Percentiles rank a stretch among this genome's conserved stretches.
Evolutionary conservation across 2,113 vertebrate genomes (phyloP).

Genomic region (Elgaria multicarinata): DNA sequence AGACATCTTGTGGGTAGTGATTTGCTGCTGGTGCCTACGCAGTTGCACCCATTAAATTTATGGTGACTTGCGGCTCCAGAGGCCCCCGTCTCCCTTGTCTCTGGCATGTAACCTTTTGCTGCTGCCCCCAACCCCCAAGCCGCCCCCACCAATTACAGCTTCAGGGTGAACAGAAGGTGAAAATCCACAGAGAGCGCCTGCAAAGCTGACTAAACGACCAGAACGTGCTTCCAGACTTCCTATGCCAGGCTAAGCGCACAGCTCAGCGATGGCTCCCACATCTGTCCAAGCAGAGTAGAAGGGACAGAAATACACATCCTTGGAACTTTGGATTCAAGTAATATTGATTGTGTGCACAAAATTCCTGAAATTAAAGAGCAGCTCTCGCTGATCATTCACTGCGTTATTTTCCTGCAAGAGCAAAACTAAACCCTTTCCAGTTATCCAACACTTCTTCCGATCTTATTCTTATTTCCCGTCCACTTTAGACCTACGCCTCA

Average conservation of each 20-base stretch:
- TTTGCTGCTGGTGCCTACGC: neutral
- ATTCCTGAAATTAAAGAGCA: neutral
- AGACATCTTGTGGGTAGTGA: neutral
- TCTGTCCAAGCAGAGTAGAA: neutral
- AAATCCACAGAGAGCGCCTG: neutral
- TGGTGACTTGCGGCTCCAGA: neutral
- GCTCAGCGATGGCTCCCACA: neutral
- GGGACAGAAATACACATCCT: neutral
- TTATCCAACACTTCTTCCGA: neutral
- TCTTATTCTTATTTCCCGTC: neutral
- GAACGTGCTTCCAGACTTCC: neutral
- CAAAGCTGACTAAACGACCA: neutral
- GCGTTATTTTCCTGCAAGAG: neutral
- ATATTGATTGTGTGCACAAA: neutral
- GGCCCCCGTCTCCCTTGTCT: neutral
- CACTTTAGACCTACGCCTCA: neutral
- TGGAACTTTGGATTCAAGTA: neutral
- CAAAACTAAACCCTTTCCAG: neutral
- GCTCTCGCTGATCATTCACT: no score
- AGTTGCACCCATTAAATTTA: neutral
- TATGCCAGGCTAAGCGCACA: neutral
- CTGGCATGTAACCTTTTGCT: neutral
- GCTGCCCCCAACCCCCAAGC: no score
- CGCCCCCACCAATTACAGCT: neutral
- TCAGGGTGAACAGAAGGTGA: neutral